These are phyloP conservation scores for Hymenochirus boettgeri DNA, from an alignment of 2,113 vertebrate genomes.

Conservation along the genomic window DNA sequence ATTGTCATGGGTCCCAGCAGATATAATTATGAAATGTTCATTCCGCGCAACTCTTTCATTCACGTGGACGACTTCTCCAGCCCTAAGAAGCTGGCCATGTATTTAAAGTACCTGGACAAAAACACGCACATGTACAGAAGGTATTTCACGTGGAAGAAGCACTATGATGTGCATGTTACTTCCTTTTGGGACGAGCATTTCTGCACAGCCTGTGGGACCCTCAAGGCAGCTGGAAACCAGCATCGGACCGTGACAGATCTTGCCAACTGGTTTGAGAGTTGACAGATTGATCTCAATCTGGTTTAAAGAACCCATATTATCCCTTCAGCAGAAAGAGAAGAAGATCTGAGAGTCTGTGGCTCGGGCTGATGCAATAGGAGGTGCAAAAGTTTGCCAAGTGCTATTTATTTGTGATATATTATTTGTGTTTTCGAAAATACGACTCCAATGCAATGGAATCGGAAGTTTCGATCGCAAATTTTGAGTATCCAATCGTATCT, in stretches of 20 bases:
- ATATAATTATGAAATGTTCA: conserved; percentile 85
- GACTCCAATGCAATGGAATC: too few species aligned
- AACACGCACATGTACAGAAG: conserved; percentile 59
- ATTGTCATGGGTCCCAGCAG: conserved; percentile 81
- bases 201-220: conserved; percentile 71
- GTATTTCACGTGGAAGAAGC: conserved; percentile 79
- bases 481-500: too few species aligned
- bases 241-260: conserved; percentile 64
- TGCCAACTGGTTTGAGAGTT: conserved; percentile 72
- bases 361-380: too few species aligned
- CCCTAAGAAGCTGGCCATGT: conserved; percentile 67
- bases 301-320: too few species aligned
- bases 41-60: conserved; percentile 83
- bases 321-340: too few species aligned
- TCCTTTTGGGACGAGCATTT: conserved; percentile 82
- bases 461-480: too few species aligned
- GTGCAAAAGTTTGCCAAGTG: too few species aligned
- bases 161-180: conserved; percentile 64
- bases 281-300: too few species aligned
- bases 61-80: conserved; percentile 84
- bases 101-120: conserved; percentile 75
- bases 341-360: too few species aligned
- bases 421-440: too few species aligned
- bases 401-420: too few species aligned
- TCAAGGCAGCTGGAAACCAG: conserved; percentile 51